Base-by-base conservation (phyloP, 2,113 vertebrate genomes). In the Oncorhynchus gorbuscha region DNA sequence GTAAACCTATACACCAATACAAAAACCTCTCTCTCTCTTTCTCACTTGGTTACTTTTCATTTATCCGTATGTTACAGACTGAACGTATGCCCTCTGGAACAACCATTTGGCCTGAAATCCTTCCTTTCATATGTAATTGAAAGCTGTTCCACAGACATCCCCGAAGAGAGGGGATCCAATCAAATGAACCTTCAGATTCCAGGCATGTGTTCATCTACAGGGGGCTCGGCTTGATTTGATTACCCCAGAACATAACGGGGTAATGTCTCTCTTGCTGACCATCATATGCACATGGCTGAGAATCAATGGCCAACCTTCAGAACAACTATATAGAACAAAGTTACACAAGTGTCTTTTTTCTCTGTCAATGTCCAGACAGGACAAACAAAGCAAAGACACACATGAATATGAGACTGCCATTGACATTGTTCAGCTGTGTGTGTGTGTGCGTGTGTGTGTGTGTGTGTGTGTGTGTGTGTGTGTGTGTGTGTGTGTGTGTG, bases 181-280 rank as follows among this genome's bases (percentile, higher is more conserved):
- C 68, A 82, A 84, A 81, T 85, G 80, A 89, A 80, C 80, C 85
- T 88, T 89, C 69, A 77, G 72, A 28, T 58, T 69, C 79, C 73
- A 78, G 76, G 68, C 81, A 86, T 86, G 84, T 87, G 88, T 84
- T 83, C 74, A 80, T 83, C 67, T 83, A 79, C 71, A 48, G 69
- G 79, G 77, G 58, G 79, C 13, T 75, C 39, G 11, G 69, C 80
- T 85, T 88, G 76, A 91, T 91, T 88, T 83, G 71, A 90, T 91
- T 89, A 86, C 69, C 83, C 76, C 70, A 71, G 70, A 66, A 73
- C 84, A 86, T 86, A 88, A 89, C 80, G 76, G 80, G 77, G 76
- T 82, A 32, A 32, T 86, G 86, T 90, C 83, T 87, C 81, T 88
- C 82, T 81, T 3, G 4, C 16, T 18, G 76, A 71, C 73, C 58